These are phyloP conservation scores for Caenorhabditis afra DNA, from an alignment of 2,888 invertebrate genomes.

Conservation along the genomic window DNA sequence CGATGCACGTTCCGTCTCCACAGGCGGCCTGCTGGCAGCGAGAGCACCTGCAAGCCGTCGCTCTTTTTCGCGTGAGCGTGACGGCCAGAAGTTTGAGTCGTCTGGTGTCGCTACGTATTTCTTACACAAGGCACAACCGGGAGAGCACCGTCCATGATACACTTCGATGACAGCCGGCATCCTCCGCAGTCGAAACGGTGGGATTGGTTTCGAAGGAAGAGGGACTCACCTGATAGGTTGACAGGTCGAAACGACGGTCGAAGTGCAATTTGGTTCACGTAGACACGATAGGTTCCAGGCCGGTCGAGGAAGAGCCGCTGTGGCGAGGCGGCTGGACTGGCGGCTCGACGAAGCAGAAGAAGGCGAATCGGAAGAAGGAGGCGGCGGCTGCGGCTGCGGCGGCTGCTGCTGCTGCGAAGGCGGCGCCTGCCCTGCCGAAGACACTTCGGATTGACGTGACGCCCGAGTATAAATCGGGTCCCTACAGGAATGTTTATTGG, in stretches of 20 bases:
- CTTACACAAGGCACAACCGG: slow-evolving; percentile 19
- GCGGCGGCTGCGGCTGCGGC: slow-evolving; percentile 1
- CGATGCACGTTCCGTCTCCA: slow-evolving; percentile 62
- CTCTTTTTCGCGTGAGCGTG: slow-evolving; percentile 22
- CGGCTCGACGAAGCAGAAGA: slow-evolving; percentile 22
- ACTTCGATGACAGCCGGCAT: slow-evolving; percentile 50
- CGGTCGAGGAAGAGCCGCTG: slow-evolving; percentile 49
- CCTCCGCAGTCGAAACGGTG: slow-evolving; percentile 13
- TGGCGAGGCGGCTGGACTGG: slow-evolving; percentile 26
- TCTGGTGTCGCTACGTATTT: slow-evolving; percentile 22
- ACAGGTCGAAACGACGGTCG: slow-evolving; percentile 43
- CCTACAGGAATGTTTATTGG: slow-evolving; percentile 56
- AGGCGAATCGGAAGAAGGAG: slow-evolving; percentile 40
- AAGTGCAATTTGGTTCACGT: slow-evolving; percentile 47
- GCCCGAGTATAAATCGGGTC: slow-evolving; percentile 55
- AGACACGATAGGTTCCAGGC: slow-evolving; percentile 58
- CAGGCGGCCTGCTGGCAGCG: slow-evolving; percentile 64
- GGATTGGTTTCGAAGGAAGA: not conserved
- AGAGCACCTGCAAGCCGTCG: slow-evolving; percentile 64
- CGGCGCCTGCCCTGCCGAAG: slow-evolving; percentile 29
- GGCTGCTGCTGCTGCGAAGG: slow-evolving; percentile 7
- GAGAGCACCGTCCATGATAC: slow-evolving; percentile 34
- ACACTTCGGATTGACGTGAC: slow-evolving; percentile 53
- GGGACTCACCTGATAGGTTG: slow-evolving; percentile 38
- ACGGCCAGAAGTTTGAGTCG: not conserved